Base-by-base conservation (phyloP, 1,140 invertebrate genomes). In the Schlechtendalia chinensis region DNA sequence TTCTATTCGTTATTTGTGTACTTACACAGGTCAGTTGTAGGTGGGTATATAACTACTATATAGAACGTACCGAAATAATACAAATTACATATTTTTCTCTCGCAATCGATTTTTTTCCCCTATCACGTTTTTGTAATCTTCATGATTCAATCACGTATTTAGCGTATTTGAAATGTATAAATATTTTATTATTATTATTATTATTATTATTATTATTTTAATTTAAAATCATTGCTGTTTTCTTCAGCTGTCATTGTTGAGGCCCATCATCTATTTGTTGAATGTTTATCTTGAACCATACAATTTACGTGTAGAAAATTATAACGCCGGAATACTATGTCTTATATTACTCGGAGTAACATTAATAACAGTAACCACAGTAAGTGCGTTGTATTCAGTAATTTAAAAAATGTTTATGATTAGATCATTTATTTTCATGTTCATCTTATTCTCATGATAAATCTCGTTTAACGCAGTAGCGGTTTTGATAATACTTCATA, bases 1-100 rank as follows among this genome's bases (percentile, higher is more conserved):
- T 50, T 12, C 5, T 79, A 32, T 79, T 63, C 22, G 58, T 79
- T 8, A 16, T 79, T 50, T 79, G 54, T 45, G 63, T 79, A 63
- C 39, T 79, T 19, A 79, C 75, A 27, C 75, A 79, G 58, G 75
- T 79, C 47, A 79, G 75, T 39, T 3, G 32, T 50, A 24, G 11
- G 4, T 16, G 4, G n/a, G 12, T 19, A 19, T 22, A 47, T 67
- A 16, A 24, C 22, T n/a, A 56, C 8, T 54, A 50, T 14, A 8
- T 50, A 1, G 11, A 50, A 10, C 47, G 32, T 39, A 39, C 8
- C 32, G 3, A 39, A 39, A 3, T 39, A 39, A 39, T n/a, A n/a
- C n/a, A n/a, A n/a, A n/a, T n/a, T n/a, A n/a, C n/a, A n/a, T n/a
- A n/a, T n/a, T n/a, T n/a, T n/a, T n/a, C n/a, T n/a, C n/a, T n/a